Evolutionary conservation across 2,888 invertebrate species (phyloP).

Genomic region (Cheilosia soror): DNA sequence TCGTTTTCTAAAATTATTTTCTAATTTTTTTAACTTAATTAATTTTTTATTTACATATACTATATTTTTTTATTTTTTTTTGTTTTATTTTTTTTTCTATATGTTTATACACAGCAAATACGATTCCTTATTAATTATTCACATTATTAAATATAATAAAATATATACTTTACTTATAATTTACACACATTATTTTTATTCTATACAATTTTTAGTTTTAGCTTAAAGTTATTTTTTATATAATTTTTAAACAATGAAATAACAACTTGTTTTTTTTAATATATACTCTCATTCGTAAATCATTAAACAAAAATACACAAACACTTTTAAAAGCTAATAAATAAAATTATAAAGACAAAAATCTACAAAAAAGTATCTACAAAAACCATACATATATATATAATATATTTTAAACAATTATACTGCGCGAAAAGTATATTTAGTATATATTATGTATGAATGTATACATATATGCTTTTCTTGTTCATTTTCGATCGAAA

Average conservation of each 20-base stretch:
- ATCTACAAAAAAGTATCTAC: conserved; percentile 55
- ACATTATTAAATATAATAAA: conserved; percentile 67
- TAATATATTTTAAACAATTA: conserved; percentile 41
- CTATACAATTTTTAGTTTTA: conserved; percentile 29
- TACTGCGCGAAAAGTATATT: conserved; percentile 48
- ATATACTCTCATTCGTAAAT: conserved; percentile 24
- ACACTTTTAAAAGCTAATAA: conserved; percentile 54
- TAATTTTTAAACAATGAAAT: conserved; percentile 33
- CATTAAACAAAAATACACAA: conserved; percentile 41
- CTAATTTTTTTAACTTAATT: conserved; percentile 14
- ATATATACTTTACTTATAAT: conserved; percentile 43
- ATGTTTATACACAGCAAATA: conserved; percentile 69
- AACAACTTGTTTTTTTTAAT: conserved; percentile 46
- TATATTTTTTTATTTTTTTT: conserved; percentile 32
- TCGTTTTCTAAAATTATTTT: conserved; percentile 7
- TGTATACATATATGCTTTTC: conserved; percentile 32
- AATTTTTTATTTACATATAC: conserved; percentile 16
- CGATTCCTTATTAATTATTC: conserved; percentile 67
- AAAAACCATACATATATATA: conserved; percentile 20
- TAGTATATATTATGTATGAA: conserved; percentile 39
- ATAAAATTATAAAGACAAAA: conserved; percentile 62
- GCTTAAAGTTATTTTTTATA: conserved; percentile 10
- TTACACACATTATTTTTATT: conserved; percentile 28
- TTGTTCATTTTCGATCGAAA: conserved; percentile 31
- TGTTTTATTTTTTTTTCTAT: background rate